phyloP scores from a whole-genome alignment of 2,888 invertebrate genomes.

The Anticlea derivata region DNA sequence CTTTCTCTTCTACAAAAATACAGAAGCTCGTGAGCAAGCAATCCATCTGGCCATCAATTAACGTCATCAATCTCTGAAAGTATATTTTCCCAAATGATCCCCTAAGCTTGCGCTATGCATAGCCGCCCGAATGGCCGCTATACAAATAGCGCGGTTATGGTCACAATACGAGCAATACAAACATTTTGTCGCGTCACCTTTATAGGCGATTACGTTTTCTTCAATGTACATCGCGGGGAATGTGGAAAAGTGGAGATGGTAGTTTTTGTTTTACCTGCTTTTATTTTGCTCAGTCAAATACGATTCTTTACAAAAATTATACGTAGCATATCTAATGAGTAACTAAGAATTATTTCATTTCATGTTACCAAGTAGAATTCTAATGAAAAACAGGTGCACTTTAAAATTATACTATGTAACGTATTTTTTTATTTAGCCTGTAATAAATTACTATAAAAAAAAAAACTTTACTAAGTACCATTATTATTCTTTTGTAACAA shows the following conservation, averaged over 20 bases:
- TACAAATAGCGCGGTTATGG: conserved; percentile 36
- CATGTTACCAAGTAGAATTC: too few species aligned
- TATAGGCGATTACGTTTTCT: conserved; percentile 80
- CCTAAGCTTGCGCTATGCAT: conserved; percentile 27
- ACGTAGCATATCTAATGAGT: too few species aligned
- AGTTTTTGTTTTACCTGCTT: conserved; percentile 9
- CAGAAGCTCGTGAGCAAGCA: conserved; percentile 1
- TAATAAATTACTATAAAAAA: too few species aligned
- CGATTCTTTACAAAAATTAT: too few species aligned
- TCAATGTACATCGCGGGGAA: conserved; percentile 61
- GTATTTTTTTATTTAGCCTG: too few species aligned
- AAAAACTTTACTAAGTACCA: too few species aligned
- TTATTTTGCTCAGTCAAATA: too few species aligned
- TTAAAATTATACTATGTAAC: too few species aligned
- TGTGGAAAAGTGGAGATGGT: conserved; percentile 40
- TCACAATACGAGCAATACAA: conserved; percentile 60
- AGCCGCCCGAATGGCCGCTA: conserved; percentile 21
- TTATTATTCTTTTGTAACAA: too few species aligned
- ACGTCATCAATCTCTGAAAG: conserved; percentile 24
- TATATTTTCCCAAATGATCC: conserved; percentile 27
- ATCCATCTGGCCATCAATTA: conserved; percentile 17
- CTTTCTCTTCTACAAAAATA: background rate
- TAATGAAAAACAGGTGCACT: too few species aligned
- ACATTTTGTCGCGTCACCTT: conserved; percentile 73
- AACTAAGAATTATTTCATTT: too few species aligned